These are phyloP conservation scores for Hemichromis elongatus DNA, from an alignment of 2,113 vertebrate species.

Conservation along the genomic window DNA sequence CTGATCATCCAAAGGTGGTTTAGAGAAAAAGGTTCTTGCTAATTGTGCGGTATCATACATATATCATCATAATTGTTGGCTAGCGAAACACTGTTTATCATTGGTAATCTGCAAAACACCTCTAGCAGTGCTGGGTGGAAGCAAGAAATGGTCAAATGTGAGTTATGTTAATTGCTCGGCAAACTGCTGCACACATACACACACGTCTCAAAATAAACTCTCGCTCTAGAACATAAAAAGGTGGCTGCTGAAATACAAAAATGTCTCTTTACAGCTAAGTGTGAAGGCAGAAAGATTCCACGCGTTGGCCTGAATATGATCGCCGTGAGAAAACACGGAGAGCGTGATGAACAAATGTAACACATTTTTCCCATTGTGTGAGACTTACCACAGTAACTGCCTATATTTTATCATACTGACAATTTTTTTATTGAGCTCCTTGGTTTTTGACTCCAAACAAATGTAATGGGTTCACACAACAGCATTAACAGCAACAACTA, in stretches of 20 bases:
- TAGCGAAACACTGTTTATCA: slow-evolving; percentile 7
- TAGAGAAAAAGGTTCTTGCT: not conserved
- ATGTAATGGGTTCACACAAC: slow-evolving; percentile 44
- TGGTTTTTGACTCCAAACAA: slow-evolving; percentile 33
- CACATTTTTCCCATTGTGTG: slow-evolving; percentile 13
- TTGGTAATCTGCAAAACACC: slow-evolving; percentile 47
- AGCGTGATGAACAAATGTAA: slow-evolving; percentile 28
- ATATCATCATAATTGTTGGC: slow-evolving; percentile 1
- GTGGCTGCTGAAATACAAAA: slow-evolving; percentile 28
- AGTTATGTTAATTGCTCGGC: slow-evolving; percentile 63
- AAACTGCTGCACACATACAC: slow-evolving; percentile 46
- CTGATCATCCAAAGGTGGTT: slow-evolving; percentile 1
- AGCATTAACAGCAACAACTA: slow-evolving; percentile 36
- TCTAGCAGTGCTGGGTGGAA: slow-evolving; percentile 3
- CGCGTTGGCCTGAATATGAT: slow-evolving; percentile 51
- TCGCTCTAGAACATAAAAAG: slow-evolving; percentile 45
- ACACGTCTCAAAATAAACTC: slow-evolving; percentile 50
- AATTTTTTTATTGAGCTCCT: slow-evolving; percentile 43
- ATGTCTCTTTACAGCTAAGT: slow-evolving; percentile 51
- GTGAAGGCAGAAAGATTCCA: slow-evolving; percentile 46
- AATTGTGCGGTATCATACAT: not conserved
- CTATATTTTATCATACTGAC: slow-evolving; percentile 33
- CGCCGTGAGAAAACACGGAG: slow-evolving; percentile 61
- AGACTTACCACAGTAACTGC: slow-evolving; percentile 35
- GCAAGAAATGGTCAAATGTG: slow-evolving; percentile 52